Evolutionary conservation across 2,888 invertebrate genomes (phyloP).

Genomic region (Nebria brevicollis): DNA sequence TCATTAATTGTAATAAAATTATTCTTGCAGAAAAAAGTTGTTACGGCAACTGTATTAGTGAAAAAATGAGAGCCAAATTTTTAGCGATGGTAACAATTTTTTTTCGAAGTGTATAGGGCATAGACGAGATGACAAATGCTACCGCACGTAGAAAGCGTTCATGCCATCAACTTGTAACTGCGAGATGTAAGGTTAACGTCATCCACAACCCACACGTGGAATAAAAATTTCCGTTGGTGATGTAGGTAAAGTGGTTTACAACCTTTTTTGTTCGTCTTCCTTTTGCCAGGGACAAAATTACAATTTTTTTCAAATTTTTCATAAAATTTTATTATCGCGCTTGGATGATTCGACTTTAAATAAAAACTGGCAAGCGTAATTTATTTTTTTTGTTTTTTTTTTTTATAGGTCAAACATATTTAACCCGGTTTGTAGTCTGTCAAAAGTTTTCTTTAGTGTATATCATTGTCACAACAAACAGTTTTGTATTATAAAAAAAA

Average conservation of each 20-base stretch:
- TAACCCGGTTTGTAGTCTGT: neutral
- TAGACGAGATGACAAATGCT: neutral
- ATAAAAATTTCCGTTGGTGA: neutral
- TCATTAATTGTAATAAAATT: too few species aligned
- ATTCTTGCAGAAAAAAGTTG: too few species aligned
- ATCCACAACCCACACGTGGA: neutral
- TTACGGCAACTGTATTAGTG: too few species aligned
- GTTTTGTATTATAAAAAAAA: neutral
- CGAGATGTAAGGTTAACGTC: neutral
- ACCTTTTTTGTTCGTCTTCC: neutral
- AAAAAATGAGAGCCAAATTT: too few species aligned
- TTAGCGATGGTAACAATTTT: too few species aligned
- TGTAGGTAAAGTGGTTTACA: neutral
- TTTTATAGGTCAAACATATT: neutral
- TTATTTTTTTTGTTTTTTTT: neutral
- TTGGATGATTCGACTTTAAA: conserved; percentile 7
- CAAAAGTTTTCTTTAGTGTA: neutral
- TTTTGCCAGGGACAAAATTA: conserved; percentile 4
- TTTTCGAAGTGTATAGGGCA: too few species aligned
- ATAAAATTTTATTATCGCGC: conserved; percentile 11
- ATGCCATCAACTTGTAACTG: neutral
- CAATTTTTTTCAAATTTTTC: conserved; percentile 17
- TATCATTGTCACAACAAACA: neutral
- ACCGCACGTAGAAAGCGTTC: neutral
- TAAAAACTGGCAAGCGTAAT: neutral